These are phyloP conservation scores for Onchidella celtica DNA, from an alignment of 2,888 invertebrate genomes.

Conservation along the genomic window DNA sequence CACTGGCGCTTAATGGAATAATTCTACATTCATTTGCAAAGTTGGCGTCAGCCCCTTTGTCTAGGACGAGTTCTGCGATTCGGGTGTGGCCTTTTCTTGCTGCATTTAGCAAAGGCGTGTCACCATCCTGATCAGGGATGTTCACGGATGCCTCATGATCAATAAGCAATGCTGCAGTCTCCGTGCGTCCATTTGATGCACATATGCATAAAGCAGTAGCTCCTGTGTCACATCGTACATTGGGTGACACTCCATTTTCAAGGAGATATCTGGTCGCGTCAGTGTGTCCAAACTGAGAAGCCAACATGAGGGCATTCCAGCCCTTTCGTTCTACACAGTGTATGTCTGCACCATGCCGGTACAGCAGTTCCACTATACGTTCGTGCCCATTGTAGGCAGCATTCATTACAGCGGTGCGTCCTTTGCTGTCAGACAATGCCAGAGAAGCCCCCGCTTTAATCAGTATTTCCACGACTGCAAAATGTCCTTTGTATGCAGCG, in stretches of 20 bases:
- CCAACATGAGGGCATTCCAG: slow-evolving; percentile 20
- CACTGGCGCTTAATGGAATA: background rate
- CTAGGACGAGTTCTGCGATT: background rate
- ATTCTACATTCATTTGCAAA: background rate
- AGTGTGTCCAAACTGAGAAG: slow-evolving; percentile 15
- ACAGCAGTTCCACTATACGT: background rate
- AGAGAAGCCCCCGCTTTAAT: background rate
- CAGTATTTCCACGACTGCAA: background rate
- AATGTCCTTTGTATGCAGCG: background rate
- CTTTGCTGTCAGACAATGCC: background rate
- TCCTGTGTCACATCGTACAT: background rate
- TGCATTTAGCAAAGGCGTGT: background rate
- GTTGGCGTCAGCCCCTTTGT: background rate
- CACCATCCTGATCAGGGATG: background rate
- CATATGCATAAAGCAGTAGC: background rate
- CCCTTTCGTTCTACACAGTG: background rate
- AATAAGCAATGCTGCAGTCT: background rate
- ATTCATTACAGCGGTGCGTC: slow-evolving; percentile 1
- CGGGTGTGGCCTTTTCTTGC: background rate
- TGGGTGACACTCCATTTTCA: background rate
- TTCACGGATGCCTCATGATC: background rate
- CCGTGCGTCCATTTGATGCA: background rate
- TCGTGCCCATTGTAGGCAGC: slow-evolving; percentile 12
- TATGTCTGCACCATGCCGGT: background rate
- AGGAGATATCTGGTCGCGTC: background rate